A percentile compares a stretch with the other conserved stretches of the same genome.
phyloP scores from a whole-genome alignment of 1,140 invertebrate species.

The Drosophila repletoides region DNA sequence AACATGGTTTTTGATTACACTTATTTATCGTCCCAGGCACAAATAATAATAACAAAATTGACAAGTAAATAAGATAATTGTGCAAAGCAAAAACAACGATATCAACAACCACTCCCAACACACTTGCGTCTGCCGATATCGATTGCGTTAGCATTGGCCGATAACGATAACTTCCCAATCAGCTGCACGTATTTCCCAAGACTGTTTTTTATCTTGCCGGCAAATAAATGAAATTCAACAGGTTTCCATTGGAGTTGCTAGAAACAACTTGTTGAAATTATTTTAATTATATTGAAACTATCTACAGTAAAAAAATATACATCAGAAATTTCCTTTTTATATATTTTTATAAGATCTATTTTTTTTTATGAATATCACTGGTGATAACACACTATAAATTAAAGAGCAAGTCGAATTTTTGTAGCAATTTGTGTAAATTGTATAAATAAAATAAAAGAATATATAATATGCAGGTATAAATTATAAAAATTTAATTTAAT shows the following conservation, averaged over 20 bases:
- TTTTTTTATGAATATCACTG: no score
- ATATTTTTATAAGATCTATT: no score
- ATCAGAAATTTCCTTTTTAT: no score
- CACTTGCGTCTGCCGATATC: not conserved
- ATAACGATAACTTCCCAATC: conserved; percentile 11
- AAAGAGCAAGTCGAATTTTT: no score
- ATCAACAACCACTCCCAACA: conserved; percentile 63
- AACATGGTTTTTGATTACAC: not conserved
- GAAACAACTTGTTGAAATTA: not conserved
- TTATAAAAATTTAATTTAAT: no score
- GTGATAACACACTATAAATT: no score
- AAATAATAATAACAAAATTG: conserved; percentile 11
- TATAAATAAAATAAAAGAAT: no score
- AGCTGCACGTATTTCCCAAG: not conserved
- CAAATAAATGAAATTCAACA: not conserved
- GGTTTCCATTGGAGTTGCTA: not conserved
- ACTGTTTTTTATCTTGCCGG: not conserved
- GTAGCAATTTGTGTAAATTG: no score
- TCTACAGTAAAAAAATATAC: no score
- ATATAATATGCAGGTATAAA: no score
- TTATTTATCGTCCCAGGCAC: not conserved
- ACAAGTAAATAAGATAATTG: conserved; percentile 30
- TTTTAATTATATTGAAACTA: not conserved
- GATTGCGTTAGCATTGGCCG: not conserved
- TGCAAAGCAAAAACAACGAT: conserved; percentile 25